A percentile compares a stretch with the other conserved stretches of the same genome.
These are phyloP conservation scores for Agriotes lineatus DNA, from an alignment of 2,888 invertebrate species.

Conservation along the genomic window DNA sequence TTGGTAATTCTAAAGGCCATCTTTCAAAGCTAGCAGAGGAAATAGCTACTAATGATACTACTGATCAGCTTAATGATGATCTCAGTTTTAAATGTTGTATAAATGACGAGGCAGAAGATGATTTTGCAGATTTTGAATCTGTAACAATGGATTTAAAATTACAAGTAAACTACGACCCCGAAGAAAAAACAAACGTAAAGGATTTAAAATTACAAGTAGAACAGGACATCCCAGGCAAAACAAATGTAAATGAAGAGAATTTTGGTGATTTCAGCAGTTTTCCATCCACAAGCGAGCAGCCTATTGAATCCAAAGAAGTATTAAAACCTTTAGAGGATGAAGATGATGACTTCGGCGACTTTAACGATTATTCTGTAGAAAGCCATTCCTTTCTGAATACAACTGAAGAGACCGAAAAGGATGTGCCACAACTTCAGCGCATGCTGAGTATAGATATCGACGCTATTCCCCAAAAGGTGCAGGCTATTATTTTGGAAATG, in stretches of 20 bases:
- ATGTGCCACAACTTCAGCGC: conserved; percentile 4
- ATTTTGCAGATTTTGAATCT: conserved; percentile 12
- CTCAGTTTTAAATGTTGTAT: too few relatives aligned
- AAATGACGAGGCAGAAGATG: not conserved
- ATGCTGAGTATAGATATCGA: conserved; percentile 47
- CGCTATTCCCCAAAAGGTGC: conserved; percentile 55
- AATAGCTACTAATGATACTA: too few relatives aligned
- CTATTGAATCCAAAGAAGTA: conserved; percentile 16
- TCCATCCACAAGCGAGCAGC: not conserved
- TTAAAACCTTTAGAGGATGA: conserved; percentile 39
- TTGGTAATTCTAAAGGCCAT: conserved; percentile 40
- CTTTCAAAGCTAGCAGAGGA: not conserved
- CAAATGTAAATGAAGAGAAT: conserved; percentile 1
- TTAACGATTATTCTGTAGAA: conserved; percentile 51
- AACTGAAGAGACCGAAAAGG: conserved; percentile 16
- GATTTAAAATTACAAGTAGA: conserved; percentile 38
- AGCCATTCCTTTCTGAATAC: conserved; percentile 18
- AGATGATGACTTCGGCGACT: conserved; percentile 59
- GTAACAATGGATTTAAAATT: not conserved
- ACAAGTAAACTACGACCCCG: not conserved
- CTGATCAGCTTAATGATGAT: too few relatives aligned
- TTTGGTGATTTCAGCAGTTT: conserved; percentile 35
- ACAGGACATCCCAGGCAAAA: conserved; percentile 2
- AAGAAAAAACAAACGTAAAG: conserved; percentile 4
- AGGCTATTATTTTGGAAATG: conserved; percentile 56